Percentiles rank a stretch among this genome's conserved stretches.
Conservation (phyloP, 2,797 vertebrate species). For the Thripadectes ignobilis region DNA sequence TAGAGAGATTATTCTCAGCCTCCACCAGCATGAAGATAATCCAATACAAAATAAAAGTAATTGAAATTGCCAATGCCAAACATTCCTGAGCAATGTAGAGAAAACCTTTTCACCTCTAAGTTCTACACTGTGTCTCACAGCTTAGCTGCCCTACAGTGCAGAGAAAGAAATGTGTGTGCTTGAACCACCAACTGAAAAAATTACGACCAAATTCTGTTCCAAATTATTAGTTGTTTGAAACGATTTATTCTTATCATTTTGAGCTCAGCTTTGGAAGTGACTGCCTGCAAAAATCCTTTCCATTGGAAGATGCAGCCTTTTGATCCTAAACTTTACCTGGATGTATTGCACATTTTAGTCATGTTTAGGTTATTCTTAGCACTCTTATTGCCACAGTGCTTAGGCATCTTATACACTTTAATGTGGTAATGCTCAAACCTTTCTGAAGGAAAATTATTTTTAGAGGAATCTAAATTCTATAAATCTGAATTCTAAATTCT, state of each 20-base stretch:
- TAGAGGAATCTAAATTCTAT: neutral
- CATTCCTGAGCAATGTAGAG: neutral
- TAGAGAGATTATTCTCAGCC: neutral
- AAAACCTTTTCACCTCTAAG: neutral
- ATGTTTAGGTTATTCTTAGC: neutral
- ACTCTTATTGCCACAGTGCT: rapidly evolving
- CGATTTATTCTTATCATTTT: neutral
- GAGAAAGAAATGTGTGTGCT: neutral
- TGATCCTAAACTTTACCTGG: neutral
- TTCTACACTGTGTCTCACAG: neutral
- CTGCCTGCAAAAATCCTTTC: neutral
- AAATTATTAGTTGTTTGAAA: neutral
- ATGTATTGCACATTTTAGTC: rapidly evolving
- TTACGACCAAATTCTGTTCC: neutral
- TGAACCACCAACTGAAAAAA: neutral
- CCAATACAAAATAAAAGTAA: neutral
- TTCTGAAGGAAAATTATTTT: neutral
- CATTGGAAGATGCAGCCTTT: rapidly evolving
- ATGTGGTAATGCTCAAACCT: neutral
- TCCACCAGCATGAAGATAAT: neutral
- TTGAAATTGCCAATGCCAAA: neutral
- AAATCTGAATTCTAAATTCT: no score
- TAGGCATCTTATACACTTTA: neutral
- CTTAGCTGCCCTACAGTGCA: neutral
- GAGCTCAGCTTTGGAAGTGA: neutral